phyloP scores from a whole-genome alignment of 2,113 vertebrate species.

The Echinops telfairi region DNA sequence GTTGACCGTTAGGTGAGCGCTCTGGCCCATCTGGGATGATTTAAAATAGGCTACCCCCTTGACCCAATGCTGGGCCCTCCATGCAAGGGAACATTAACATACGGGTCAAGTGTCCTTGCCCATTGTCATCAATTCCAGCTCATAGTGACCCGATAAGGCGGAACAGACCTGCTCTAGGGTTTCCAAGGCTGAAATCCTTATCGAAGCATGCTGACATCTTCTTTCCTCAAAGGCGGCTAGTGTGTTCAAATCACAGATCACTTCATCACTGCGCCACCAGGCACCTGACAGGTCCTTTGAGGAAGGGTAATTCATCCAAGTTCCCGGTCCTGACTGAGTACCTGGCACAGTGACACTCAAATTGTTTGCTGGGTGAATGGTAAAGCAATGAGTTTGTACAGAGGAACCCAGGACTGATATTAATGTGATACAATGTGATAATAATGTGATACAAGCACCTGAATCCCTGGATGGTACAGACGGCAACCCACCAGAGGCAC shows the following conservation, averaged over 20 bases:
- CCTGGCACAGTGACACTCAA: conserved; percentile 7
- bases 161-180: not conserved
- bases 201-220: not conserved
- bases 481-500: not conserved
- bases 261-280: not conserved
- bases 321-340: not conserved
- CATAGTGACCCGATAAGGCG: not conserved
- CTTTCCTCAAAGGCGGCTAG: not conserved
- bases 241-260: not conserved
- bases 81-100: conserved; percentile 18
- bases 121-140: not conserved
- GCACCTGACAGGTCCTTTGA: not conserved
- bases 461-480: not conserved
- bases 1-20: not conserved
- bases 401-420: not conserved
- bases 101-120: not conserved
- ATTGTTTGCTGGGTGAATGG: conserved; percentile 29
- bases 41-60: too few relatives aligned
- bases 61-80: not conserved
- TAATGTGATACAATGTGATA: too few relatives aligned
- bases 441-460: not conserved
- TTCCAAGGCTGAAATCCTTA: not conserved
- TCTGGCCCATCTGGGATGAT: not conserved
- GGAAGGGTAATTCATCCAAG: not conserved
- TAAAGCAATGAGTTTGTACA: not conserved